Percentiles rank a stretch among this genome's conserved stretches.
These are phyloP conservation scores for Prunella himalayana DNA, from an alignment of 2,113 vertebrate genomes.

Conservation along the genomic window DNA sequence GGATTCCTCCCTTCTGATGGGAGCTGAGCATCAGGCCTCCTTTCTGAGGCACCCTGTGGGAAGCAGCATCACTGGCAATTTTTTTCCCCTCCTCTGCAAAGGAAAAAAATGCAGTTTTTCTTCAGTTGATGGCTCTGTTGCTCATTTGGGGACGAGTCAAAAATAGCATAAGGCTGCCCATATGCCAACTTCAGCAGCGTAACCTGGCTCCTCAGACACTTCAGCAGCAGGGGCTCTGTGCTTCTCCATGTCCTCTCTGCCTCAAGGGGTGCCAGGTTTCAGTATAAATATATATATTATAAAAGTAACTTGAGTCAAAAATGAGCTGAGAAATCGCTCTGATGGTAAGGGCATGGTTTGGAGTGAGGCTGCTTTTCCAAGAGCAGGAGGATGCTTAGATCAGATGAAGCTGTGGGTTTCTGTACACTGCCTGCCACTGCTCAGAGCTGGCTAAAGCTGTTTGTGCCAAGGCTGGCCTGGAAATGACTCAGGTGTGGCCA, in stretches of 20 bases:
- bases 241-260: background rate
- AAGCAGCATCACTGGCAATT: background rate
- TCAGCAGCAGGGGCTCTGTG: background rate
- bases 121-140: background rate
- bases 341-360: background rate
- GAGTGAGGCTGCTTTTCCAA: background rate
- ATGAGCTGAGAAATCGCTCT: background rate
- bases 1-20: background rate
- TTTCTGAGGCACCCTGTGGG: background rate
- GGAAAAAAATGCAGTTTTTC: background rate
- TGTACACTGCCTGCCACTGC: background rate
- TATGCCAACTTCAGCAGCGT: background rate
- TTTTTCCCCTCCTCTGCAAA: background rate
- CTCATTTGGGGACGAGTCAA: background rate
- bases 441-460: background rate
- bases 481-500: accelerated
- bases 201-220: background rate
- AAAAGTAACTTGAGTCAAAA: background rate
- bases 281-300: background rate
- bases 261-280: background rate
- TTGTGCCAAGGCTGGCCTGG: background rate
- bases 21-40: background rate
- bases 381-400: background rate
- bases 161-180: background rate
- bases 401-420: background rate